Evolutionary conservation across 2,888 invertebrate genomes (phyloP), one percentile per base, ranked within the genome.

Genomic region (Hydropsyche betteni): DNA sequence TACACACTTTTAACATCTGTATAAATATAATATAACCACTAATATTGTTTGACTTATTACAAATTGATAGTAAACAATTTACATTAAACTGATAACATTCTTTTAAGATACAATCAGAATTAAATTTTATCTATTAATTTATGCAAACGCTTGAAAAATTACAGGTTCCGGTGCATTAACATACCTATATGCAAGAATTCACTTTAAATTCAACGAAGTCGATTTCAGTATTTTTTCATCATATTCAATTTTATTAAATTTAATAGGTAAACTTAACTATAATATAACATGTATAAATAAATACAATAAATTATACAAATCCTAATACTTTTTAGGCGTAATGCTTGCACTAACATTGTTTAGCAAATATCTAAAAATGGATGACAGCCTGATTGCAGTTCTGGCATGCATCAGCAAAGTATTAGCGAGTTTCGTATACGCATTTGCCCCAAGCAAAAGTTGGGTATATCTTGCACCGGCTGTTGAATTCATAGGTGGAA

Each of bases 341-440:
- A 80, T 86, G 36, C 86, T 87, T 82, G 88, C 88, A 80, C 85
- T 89, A 81, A 84, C 84, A 24, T 79, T 88, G 1, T 83, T 89
- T 1, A 86, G 86, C 76, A 86, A 85, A 80, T 84, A 82, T 76
- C 75, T 86, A 36, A 81, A 85, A 75, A 83, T 88, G 73, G 84
- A 88, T 73, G 89, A 89, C 81, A 86, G 87, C 80, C 81, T 84
- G 72, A 85, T 89, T 58, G 89, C 88, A 0, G 82, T 81, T 5
- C 79, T 88, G 0, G 87, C 88, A 2, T 88, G 88, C 74, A 80
- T 84, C 74, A 88, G 89, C 83, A 88, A 89, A 83, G 88, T 89
- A 83, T 86, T 86, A 12, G 85, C 87, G 38, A 87, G 88, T 80
- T 83, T 88, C 76, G 85, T 87, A 71, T 87, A 88, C 79, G 88